Evolutionary conservation across 2,113 vertebrate species (phyloP), one percentile per base, ranked within the genome.

Genomic region (Protobothrops flavoviridis): DNA sequence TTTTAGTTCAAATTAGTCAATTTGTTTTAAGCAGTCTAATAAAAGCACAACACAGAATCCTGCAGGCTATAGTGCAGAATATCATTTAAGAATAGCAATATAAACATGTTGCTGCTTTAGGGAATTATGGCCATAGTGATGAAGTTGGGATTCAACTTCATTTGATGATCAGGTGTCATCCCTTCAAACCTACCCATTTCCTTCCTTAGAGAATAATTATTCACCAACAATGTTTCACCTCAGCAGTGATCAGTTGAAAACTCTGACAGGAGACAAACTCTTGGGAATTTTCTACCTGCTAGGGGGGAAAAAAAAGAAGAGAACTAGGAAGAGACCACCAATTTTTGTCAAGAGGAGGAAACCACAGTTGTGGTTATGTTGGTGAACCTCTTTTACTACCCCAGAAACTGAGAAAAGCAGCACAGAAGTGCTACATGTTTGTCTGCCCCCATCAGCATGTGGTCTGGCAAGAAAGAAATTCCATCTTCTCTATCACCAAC

Each of bases 381-480:
- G 13, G 43, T 52, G 43, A 52, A 29, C 7, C 33, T 21, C 9
- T n/a, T 50, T 85, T 57, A 10, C 39, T 52, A 90, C 11, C 12
- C 45, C 1, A 90, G 74, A 88, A 93, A 74, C 74, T 53, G 88
- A 39, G 48, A 20, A 20, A 45, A 85, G 69, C 48, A 57, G 55
- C 11, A 29, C 1, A 21, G 43, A 15, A 11, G 59, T 86, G 43
- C 26, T 39, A 39, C 21, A 23, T 48, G 43, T 50, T 29, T 53
- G 59, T 69, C n/a, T 87, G 57, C 29, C 39, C 56, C 87, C 85
- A 92, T 93, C 88, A 33, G 88, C 43, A 85, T 93, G 74, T 26
- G 88, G 55, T 93, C 53, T 90, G 69, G 55, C 88, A 59, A 90
- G 88, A 29, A 93, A 48, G 74, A 93, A 50, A 93, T 93, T 86